Evolutionary conservation across 1,140 invertebrate genomes (phyloP).

Genomic region (Parasteatoda tepidariorum): DNA sequence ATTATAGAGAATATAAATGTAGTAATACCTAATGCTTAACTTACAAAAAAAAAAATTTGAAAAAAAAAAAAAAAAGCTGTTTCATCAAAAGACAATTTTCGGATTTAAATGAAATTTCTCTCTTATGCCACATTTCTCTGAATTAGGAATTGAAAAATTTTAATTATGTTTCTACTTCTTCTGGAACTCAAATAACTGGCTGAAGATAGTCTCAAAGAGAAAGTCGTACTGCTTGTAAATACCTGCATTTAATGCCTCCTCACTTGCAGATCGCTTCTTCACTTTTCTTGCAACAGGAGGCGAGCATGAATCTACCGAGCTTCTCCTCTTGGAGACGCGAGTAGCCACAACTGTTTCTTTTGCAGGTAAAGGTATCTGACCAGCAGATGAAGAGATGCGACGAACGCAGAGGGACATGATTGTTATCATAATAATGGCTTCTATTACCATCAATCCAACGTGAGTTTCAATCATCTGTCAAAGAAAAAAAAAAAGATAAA

Average conservation of each 20-base stretch:
- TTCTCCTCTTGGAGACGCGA: conserved; percentile 36
- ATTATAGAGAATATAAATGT: too few relatives aligned
- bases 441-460: conserved; percentile 56
- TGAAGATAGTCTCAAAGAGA: conserved; percentile 7
- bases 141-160: too few relatives aligned
- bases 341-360: conserved; percentile 3
- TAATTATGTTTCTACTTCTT: not conserved
- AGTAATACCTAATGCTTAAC: too few relatives aligned
- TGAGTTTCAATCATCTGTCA: conserved; percentile 59
- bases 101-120: too few relatives aligned
- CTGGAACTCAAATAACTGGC: not conserved
- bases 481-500: conserved; percentile 1
- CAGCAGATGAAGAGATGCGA: conserved; percentile 27
- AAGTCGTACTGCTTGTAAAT: conserved; percentile 37
- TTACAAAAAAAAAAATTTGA: too few relatives aligned
- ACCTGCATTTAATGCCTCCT: conserved; percentile 52
- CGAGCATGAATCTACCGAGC: conserved; percentile 22
- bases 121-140: too few relatives aligned
- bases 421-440: conserved; percentile 59
- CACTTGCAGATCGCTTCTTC: conserved; percentile 48
- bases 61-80: too few relatives aligned
- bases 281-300: conserved; percentile 53
- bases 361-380: not conserved
- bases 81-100: too few relatives aligned
- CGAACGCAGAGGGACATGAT: conserved; percentile 56